These are phyloP conservation scores for Metopia argyrocephala DNA, from an alignment of 2,888 invertebrate species.

Conservation along the genomic window DNA sequence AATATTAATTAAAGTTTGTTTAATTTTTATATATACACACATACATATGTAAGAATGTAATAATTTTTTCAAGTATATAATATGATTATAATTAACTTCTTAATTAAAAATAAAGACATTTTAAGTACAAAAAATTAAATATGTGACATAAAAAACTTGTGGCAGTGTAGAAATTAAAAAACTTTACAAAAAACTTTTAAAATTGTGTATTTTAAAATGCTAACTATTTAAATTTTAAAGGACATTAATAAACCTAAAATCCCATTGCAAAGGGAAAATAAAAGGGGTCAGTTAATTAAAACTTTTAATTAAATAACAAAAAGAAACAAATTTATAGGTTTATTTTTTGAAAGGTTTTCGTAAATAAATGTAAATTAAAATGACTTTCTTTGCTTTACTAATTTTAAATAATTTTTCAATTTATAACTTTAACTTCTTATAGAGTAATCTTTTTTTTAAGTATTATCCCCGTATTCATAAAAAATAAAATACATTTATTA, in stretches of 20 bases:
- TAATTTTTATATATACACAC: not conserved
- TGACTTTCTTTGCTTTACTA: slow-evolving; percentile 41
- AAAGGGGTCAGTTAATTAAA: slow-evolving; percentile 6
- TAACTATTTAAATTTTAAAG: not conserved
- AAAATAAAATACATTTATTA: too few relatives aligned
- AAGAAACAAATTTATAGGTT: too few relatives aligned
- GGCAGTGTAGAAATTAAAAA: slow-evolving; percentile 42
- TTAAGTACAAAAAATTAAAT: slow-evolving; percentile 4
- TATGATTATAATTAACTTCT: not conserved
- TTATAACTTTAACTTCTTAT: not conserved
- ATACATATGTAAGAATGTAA: too few relatives aligned
- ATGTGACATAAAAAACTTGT: slow-evolving; percentile 55
- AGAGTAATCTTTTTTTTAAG: too few relatives aligned
- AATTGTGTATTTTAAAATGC: not conserved
- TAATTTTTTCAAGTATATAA: too few relatives aligned
- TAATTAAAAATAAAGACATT: slow-evolving; percentile 18
- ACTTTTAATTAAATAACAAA: slow-evolving; percentile 7
- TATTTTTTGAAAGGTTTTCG: not conserved
- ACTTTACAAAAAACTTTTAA: not conserved
- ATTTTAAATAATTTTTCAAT: slow-evolving; percentile 14
- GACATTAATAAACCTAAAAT: slow-evolving; percentile 29
- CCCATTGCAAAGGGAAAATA: slow-evolving; percentile 9
- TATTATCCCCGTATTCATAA: too few relatives aligned
- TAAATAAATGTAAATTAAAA: slow-evolving; percentile 19
- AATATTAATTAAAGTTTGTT: not conserved